These are phyloP conservation scores for Syrphus vitripennis DNA, from an alignment of 2,888 invertebrate genomes.

Conservation along the genomic window DNA sequence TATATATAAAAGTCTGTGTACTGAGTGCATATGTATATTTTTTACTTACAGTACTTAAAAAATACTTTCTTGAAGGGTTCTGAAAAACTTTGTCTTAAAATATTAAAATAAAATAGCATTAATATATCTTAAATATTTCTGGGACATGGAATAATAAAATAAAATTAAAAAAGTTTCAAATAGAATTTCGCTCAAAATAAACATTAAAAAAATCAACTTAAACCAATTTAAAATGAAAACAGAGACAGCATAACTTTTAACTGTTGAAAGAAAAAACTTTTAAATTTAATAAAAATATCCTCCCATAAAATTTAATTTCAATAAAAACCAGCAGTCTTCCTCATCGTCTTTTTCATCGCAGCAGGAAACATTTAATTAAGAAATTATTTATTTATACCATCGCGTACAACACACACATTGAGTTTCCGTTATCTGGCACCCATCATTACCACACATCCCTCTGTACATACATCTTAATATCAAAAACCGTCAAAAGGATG, in stretches of 20 bases:
- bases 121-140: no score
- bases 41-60: no score
- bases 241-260: not conserved
- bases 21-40: no score
- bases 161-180: not conserved
- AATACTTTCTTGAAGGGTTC: no score
- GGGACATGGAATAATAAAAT: no score
- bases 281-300: not conserved
- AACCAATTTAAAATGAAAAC: not conserved
- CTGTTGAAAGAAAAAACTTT: not conserved
- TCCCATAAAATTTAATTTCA: not conserved
- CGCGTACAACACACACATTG: not conserved
- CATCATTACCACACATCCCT: not conserved
- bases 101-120: no score
- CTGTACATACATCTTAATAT: not conserved
- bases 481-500: slow-evolving; percentile 17
- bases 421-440: not conserved
- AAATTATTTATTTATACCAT: slow-evolving; percentile 20
- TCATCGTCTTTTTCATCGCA: no score
- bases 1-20: no score
- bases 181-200: not conserved
- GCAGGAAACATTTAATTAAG: slow-evolving; percentile 27
- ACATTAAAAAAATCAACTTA: no score
- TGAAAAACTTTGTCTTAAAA: no score
- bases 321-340: not conserved